These are phyloP conservation scores for Drosophila lacertosa DNA, from an alignment of 1,140 invertebrate species.

Conservation along the genomic window DNA sequence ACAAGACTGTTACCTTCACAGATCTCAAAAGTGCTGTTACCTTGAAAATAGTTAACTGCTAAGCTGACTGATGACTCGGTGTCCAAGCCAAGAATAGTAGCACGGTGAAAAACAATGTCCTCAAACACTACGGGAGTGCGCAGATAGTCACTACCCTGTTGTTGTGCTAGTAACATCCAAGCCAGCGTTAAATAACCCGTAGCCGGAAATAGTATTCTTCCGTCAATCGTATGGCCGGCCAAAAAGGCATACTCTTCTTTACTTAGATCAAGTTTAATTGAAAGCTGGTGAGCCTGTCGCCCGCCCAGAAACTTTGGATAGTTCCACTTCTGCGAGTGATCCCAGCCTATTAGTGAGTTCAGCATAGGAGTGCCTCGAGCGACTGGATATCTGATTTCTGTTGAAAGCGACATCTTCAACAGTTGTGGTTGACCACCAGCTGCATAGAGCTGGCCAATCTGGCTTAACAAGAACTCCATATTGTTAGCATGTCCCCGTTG, in stretches of 20 bases:
- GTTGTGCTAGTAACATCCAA: constrained; percentile 96
- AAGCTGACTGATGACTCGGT: constrained; percentile 92
- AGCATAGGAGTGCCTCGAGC: constrained; percentile 94
- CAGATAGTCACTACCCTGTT: constrained; percentile 90
- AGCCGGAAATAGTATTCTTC: constrained; percentile 96
- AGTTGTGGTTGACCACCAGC: constrained; percentile 91
- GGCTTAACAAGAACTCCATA: constrained; percentile 88
- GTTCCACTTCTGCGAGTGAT: constrained; percentile 92
- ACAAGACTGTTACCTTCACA: constrained; percentile 92
- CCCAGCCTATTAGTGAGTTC: constrained; percentile 93
- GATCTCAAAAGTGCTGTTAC: constrained; percentile 96
- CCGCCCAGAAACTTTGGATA: constrained; percentile 89
- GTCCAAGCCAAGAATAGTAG: constrained; percentile 92
- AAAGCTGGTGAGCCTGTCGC: constrained; percentile 86
- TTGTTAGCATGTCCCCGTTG: constrained; percentile 90
- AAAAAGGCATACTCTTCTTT: constrained; percentile 91
- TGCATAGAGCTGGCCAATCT: constrained; percentile 92
- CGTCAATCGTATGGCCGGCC: constrained; percentile 96
- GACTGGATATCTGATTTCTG: constrained; percentile 91
- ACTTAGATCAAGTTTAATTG: constrained; percentile 91
- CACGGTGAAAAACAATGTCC: constrained; percentile 94
- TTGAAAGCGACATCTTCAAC: constrained; percentile 87
- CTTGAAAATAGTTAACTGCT: constrained; percentile 93
- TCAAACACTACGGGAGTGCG: constrained; percentile 94
- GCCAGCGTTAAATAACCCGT: constrained; percentile 97